Evolutionary conservation across 30 jellyfish, hydroid and myxozoan genomes (phyloP).

Genomic region (Aurelia aurita): DNA sequence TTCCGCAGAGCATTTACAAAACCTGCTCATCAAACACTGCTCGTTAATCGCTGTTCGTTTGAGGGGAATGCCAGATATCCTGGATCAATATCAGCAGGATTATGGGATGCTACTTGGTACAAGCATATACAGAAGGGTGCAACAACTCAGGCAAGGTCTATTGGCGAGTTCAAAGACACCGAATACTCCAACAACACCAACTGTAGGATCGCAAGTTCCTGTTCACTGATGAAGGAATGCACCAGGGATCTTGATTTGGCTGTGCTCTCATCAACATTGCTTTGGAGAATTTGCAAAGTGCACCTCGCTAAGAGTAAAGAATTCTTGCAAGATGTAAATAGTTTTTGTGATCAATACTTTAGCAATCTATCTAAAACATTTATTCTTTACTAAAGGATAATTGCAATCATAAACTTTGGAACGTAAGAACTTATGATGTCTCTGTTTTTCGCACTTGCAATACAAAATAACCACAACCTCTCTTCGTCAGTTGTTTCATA

Average conservation of each 20-base stretch:
- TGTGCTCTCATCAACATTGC: no score
- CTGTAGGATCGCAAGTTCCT: constrained; percentile 15
- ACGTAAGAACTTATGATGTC: no score
- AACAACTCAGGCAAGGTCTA: constrained; percentile 79
- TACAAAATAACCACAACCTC: no score
- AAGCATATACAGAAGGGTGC: constrained; percentile 60
- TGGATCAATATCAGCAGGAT: constrained; percentile 71
- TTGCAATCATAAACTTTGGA: no score
- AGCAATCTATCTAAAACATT: not conserved
- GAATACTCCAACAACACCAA: constrained; percentile 84
- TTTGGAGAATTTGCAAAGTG: no score
- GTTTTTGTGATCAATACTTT: no score
- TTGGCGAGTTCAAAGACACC: constrained; percentile 77
- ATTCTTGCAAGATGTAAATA: no score
- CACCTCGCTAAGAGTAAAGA: no score
- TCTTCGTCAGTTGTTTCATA: no score
- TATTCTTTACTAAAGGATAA: not conserved
- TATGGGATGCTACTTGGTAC: constrained; percentile 86
- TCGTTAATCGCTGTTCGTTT: constrained; percentile 71
- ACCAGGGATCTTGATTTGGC: no score
- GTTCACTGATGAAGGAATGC: constrained; percentile 18
- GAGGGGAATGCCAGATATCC: constrained; percentile 70
- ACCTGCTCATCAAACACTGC: constrained; percentile 80
- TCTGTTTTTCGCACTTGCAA: no score
- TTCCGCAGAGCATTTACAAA: constrained; percentile 89